phyloP scores from a whole-genome alignment of 1,140 invertebrate species.

The Berghia stephanieae region DNA sequence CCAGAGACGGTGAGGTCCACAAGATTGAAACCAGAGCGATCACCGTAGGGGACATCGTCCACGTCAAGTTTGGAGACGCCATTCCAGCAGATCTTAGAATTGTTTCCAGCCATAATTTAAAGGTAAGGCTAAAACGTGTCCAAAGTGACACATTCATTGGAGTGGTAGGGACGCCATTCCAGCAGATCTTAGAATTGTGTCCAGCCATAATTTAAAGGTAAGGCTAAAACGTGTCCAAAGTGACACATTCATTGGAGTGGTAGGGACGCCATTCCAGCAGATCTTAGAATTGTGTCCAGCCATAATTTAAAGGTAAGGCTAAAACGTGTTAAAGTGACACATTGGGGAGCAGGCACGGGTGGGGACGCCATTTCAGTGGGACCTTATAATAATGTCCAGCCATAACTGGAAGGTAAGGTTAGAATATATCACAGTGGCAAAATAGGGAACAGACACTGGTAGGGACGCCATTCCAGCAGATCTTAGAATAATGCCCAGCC shows the following conservation, averaged over 20 bases:
- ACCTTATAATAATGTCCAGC: conserved; percentile 77
- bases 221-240: not conserved
- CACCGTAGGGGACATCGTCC: conserved; percentile 81
- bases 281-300: conserved; percentile 77
- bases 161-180: conserved; percentile 84
- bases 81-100: conserved; percentile 85
- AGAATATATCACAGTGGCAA: too few species aligned
- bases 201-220: conserved; percentile 75
- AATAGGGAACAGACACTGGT: too few species aligned
- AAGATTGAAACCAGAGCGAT: conserved; percentile 75
- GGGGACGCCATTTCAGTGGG: conserved; percentile 85
- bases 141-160: not conserved
- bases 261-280: conserved; percentile 84
- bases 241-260: not conserved
- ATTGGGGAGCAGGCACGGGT: too few species aligned
- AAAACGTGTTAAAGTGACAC: not conserved
- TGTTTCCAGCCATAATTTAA: conserved; percentile 74
- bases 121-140: conserved; percentile 62
- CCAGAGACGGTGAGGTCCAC: conserved; percentile 91
- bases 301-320: conserved; percentile 73
- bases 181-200: conserved; percentile 80
- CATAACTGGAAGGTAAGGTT: conserved; percentile 76
- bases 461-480: too few species aligned
- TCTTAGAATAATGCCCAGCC: too few species aligned
- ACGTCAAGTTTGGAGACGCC: conserved; percentile 81